Base-by-base conservation (phyloP, 2,113 vertebrate genomes). In the Ailuropoda melanoleuca region DNA sequence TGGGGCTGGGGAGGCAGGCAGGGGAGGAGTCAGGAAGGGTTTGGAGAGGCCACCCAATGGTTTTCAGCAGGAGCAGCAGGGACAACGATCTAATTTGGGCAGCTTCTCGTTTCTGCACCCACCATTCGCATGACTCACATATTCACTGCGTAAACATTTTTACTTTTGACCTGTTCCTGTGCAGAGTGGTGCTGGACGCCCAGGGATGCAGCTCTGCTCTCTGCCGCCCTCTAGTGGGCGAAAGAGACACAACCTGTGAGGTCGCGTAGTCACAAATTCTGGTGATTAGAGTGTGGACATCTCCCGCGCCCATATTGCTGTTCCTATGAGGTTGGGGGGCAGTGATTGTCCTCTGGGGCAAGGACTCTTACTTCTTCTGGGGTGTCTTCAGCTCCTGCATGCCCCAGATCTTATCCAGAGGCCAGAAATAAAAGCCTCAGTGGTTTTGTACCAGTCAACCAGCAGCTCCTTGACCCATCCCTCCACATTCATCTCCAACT, bases 321-420 rank as follows among this genome's bases (percentile, higher is more conserved):
- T 97, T 98, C 97, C 97, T 98, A 96, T 50, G 88, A 97, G 97
- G 96, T 98, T 37, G 0, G 62, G 81, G 95, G 96, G 85, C 98
- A 97, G 97, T 94, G 97, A 98, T 97, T 98, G 97, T 97, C 97
- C 97, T 90, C 93, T 97, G 95, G 96, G 95, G 70, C 8, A 1
- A 66, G 56, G 94, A 90, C 74, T 98, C 98, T 99, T 98, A 99
- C 98, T 99, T 99, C 98, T 99, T 99, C 98, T 99, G 99, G 68
- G 99, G 99, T 81, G 99, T 99, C 97, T 99, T 99, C 97, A 99
- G 99, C 98, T 99, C 99, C 98, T 99, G 99, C 99, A 99, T 99
- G 95, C 99, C 99, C 95, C 99, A 98, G 98, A 99, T 99, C 99
- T 99, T 99, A 98, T 99, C 99, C 93, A 99, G 99, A 99, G 98